Percentiles rank a stretch among this genome's conserved stretches.
Evolutionary conservation across 2,113 vertebrate species (phyloP).

Genomic region (Macaca fascicularis): T2T-MFA8v1.1 NC_088381.1:169386501-169387000

Average conservation of each 20-base stretch:
- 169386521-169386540: too few relatives aligned
- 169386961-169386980: neutral
- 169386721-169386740: neutral
- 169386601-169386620: fast-evolving
- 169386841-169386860: too few relatives aligned
- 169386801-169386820: neutral
- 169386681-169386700: fast-evolving
- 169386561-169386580: neutral
- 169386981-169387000: neutral
- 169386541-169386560: neutral
- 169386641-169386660: neutral
- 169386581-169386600: fast-evolving
- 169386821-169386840: fast-evolving
- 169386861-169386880: neutral
- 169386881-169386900: fast-evolving
- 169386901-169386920: fast-evolving
- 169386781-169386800: neutral
- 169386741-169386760: neutral
- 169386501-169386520: fast-evolving
- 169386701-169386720: neutral
- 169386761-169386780: fast-evolving
- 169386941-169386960: neutral
- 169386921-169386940: fast-evolving
- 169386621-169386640: neutral
- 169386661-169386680: neutral